Evolutionary conservation across 2,888 invertebrate genomes (phyloP).

Genomic region (Apamea anceps): DNA sequence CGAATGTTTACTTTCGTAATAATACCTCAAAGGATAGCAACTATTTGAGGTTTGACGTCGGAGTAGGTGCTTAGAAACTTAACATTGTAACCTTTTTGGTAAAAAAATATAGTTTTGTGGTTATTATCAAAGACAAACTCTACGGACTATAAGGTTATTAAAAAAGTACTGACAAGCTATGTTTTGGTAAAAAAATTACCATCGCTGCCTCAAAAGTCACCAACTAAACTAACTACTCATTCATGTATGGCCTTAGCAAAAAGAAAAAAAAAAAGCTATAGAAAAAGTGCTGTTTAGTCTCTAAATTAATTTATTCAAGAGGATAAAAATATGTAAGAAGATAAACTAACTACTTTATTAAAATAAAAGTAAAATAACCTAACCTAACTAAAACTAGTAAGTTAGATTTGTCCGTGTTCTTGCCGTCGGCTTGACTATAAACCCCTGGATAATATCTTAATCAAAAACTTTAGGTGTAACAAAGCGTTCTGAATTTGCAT

Average conservation of each 20-base stretch:
- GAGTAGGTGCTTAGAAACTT: constrained; percentile 35
- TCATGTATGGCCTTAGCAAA: neutral
- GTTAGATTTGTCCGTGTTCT: neutral
- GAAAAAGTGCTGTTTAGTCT: neutral
- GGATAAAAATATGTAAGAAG: too few species aligned
- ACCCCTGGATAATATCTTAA: constrained; percentile 21
- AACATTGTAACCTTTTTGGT: constrained; percentile 29
- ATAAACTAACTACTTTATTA: too few species aligned
- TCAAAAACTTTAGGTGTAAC: neutral
- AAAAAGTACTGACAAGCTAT: neutral
- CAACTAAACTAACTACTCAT: neutral
- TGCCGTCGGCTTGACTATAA: neutral
- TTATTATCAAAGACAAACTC: neutral
- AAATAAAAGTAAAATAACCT: too few species aligned
- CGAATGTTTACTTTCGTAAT: constrained; percentile 48
- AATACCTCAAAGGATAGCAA: constrained; percentile 32
- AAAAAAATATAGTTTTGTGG: neutral
- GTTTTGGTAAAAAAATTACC: neutral
- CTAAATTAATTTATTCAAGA: too few species aligned
- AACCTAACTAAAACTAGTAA: too few species aligned
- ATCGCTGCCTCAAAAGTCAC: neutral
- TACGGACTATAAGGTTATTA: neutral
- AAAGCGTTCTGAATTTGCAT: neutral
- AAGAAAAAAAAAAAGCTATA: neutral
- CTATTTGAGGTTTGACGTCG: constrained; percentile 9